A percentile compares a stretch with the other conserved stretches of the same genome.
Evolutionary conservation across 1,140 invertebrate genomes (phyloP).

Genomic region (Tetramorium parvispinum): DNA sequence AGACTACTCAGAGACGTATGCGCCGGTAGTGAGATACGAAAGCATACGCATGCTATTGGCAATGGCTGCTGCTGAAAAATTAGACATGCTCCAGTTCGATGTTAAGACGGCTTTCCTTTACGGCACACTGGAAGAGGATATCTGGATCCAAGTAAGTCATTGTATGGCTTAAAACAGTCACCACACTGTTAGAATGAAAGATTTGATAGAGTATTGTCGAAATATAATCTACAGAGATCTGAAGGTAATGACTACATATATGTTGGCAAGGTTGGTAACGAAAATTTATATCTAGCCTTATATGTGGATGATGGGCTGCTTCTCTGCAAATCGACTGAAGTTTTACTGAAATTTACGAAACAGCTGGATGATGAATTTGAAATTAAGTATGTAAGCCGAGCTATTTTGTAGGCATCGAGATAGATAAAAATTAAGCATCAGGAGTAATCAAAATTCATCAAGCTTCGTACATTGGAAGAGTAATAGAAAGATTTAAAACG

Average conservation of each 20-base stretch:
- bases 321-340: not conserved
- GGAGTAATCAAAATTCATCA: not conserved
- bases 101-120: slow-evolving; percentile 61
- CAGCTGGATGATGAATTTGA: not conserved
- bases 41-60: slow-evolving; percentile 40
- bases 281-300: not conserved
- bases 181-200: not conserved
- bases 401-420: not conserved
- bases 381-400: not conserved
- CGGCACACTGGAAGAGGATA: not conserved
- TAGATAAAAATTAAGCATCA: not conserved
- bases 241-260: slow-evolving; percentile 4
- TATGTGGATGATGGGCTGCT: not conserved
- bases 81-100: slow-evolving; percentile 50
- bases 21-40: slow-evolving; percentile 47
- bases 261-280: not conserved
- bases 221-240: not conserved
- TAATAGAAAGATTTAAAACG: not conserved
- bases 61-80: slow-evolving; percentile 9
- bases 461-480: not conserved
- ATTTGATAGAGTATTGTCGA: not conserved
- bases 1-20: slow-evolving; percentile 41
- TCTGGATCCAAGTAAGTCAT: not conserved
- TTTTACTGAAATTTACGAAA: not conserved
- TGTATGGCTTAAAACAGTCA: not conserved